Evolutionary conservation across 2,888 invertebrate genomes (phyloP).

Genomic region (Neoaliturus tenellus): DNA sequence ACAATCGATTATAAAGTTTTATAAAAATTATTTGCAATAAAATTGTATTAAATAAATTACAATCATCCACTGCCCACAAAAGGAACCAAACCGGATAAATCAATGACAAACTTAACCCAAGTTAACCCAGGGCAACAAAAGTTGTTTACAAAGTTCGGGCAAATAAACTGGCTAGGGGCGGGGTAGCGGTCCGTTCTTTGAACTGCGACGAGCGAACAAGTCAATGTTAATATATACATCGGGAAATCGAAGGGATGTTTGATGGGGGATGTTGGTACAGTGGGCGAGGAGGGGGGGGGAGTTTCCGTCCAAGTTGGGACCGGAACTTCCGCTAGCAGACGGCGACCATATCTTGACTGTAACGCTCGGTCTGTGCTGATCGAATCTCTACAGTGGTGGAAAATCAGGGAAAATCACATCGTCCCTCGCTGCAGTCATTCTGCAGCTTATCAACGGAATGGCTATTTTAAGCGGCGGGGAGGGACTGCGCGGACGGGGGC

Average conservation of each 20-base stretch:
- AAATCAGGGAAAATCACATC: constrained; percentile 25
- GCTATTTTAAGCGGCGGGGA: constrained; percentile 15
- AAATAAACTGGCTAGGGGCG: constrained; percentile 7
- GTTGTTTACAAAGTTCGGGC: constrained; percentile 41
- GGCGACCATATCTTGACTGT: constrained; percentile 27
- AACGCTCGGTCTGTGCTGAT: background rate
- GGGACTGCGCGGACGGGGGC: background rate
- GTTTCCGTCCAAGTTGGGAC: constrained; percentile 52
- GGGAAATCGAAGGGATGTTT: constrained; percentile 54
- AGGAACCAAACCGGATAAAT: too few relatives aligned
- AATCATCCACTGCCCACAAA: too few relatives aligned
- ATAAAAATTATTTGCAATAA: too few relatives aligned
- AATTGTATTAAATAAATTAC: too few relatives aligned
- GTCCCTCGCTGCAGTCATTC: constrained; percentile 31
- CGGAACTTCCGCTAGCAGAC: constrained; percentile 34
- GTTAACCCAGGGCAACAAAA: constrained; percentile 26
- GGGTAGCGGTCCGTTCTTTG: constrained; percentile 1
- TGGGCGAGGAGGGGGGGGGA: constrained; percentile 11
- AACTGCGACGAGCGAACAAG: constrained; percentile 16
- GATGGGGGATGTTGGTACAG: constrained; percentile 34
- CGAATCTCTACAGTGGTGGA: background rate
- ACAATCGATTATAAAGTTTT: too few relatives aligned
- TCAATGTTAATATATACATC: constrained; percentile 53
- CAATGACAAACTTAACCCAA: constrained; percentile 35
- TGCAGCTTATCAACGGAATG: constrained; percentile 47